phyloP scores from a whole-genome alignment of 2,797 vertebrate species.

The Gymnoscopelus microlampas region DNA sequence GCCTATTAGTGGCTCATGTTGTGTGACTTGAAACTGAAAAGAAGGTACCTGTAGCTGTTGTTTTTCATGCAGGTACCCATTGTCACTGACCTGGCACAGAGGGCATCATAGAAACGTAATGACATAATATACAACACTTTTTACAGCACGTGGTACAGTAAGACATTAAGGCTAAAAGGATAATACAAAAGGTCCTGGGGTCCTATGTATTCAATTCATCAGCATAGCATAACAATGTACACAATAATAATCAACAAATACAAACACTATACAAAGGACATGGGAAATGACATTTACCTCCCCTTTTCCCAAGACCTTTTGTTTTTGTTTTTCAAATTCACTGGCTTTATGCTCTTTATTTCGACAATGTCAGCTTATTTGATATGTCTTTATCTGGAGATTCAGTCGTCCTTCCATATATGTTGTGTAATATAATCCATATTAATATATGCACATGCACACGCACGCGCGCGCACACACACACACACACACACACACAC shows the following conservation, averaged over 20 bases:
- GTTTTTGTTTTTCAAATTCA: slow-evolving; percentile 1
- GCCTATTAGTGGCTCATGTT: neutral
- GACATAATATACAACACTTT: neutral
- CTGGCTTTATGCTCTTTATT: neutral
- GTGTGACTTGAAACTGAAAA: neutral
- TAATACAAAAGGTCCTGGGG: too few relatives aligned
- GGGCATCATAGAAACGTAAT: neutral
- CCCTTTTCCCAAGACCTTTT: neutral
- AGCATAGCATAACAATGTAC: too few relatives aligned
- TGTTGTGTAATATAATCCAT: too few relatives aligned
- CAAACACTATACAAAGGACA: too few relatives aligned
- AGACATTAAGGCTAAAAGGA: too few relatives aligned
- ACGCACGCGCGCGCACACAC: neutral
- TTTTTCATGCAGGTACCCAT: neutral
- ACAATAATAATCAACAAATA: too few relatives aligned
- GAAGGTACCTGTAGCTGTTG: neutral
- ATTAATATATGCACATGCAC: neutral
- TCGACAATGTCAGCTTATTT: neutral
- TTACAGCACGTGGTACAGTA: too few relatives aligned
- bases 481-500: neutral
- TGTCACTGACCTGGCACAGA: neutral
- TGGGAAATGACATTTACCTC: too few relatives aligned
- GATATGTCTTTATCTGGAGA: neutral
- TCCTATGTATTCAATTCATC: too few relatives aligned
- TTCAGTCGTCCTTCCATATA: neutral